Evolutionary conservation across 2,113 vertebrate genomes (phyloP), one percentile per base, ranked within the genome.

Genomic region (Sapayoa aenigma): DNA sequence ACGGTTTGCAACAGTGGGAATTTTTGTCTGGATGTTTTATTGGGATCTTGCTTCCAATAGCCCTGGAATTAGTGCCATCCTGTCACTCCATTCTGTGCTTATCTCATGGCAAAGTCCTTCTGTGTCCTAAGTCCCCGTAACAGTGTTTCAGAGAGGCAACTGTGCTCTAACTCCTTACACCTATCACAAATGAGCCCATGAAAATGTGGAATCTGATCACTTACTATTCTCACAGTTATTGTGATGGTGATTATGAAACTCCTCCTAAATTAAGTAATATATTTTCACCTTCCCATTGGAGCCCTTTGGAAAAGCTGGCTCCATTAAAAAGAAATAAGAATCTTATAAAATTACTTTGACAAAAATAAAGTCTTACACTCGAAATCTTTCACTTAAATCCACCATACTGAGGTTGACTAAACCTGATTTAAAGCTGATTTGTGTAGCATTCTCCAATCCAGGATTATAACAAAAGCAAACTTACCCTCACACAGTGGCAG

Each of bases 41-140:
- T 28, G n/a, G 35, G 24, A 21, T 41, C 28, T 60, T 12, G 12
- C 39, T 28, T 68, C 24, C 30, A 35, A 18, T 46, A 35, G n/a
- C 20, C n/a, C 24, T 46, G 69, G 62, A 47, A 28, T 3, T 22
- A 30, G 13, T 1, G 0, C 44, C 50, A 0, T 60, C 9, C 16
- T 68, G 55, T 55, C 41, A 8, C 53, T 55, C 11, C 13, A 9
- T 41, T 41, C 69, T 53, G 11, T 68, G 16, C 55, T 69, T 55
- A 42, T 47, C 41, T 69, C 41, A 27, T 47, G 20, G 17, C 63
- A 62, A 27, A 76, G 79, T 31, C 47, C 55, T 78, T 19, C 78
- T 15, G 17, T 35, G 47, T 11, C 11, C 46, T 30, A n/a, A n/a
- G n/a, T n/a, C n/a, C n/a, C n/a, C n/a, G n/a, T 27, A 39, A 68